Evolutionary conservation across 1,140 invertebrate species (phyloP), one percentile per base, ranked within the genome.

Genomic region (Lepidurus arcticus): DNA sequence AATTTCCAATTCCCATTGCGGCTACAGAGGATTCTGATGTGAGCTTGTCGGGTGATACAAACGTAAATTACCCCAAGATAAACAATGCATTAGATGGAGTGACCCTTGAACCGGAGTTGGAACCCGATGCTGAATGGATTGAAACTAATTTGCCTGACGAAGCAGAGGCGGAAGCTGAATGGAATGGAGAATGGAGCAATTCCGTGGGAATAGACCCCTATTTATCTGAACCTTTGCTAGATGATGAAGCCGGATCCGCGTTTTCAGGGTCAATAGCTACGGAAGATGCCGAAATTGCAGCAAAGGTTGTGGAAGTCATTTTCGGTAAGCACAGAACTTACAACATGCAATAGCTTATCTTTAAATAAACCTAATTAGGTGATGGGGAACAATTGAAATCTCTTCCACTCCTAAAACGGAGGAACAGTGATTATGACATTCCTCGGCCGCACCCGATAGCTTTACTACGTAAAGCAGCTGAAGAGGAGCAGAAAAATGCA

Each of bases 291-390:
- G 9, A 65, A 9, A 21, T 65, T 65, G 16, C 53, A 11, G 53
- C 53, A 13, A 65, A 65, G 13, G 53, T 65, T 65, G 53, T 65
- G 16, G 53, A 65, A 65, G 53, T 65, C 7, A 65, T 65, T 65
- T 21, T 65, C 6, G 53, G 53, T 65, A 65, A 65, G 9, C 21
- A 5, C 21, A 65, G 16, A 21, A 9, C 8, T 65, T 65, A 65
- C 16, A 65, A 13, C 8, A n/a, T 65, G 1, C 21, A 7, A 65
- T 65, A 11, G 53, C 21, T 65, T 65, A 21, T 16, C 16, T 7
- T 65, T 65, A 34, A 34, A 34, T 34, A 34, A 34, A 34, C 34
- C 34, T 65, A 21, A 7, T 65, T 65, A 65, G 53, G 53, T 65
- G 53, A 65, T 4, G 53, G 53, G 13, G 53, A 65, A 10, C 16